Conservation (phyloP, 2,113 vertebrate species). For the Australoheros scitulus region DNA sequence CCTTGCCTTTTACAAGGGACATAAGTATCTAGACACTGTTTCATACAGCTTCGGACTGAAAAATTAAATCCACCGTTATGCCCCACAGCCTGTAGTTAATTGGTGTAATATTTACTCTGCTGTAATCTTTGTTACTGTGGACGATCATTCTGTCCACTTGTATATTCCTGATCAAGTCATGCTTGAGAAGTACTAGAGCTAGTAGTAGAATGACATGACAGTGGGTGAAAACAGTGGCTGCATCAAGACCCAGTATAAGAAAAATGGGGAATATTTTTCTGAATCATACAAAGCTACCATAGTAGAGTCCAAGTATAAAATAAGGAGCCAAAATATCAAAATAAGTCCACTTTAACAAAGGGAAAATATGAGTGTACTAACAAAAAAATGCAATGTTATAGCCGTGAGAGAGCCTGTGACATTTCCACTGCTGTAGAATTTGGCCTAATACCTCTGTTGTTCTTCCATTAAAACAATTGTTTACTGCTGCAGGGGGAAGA, state of each 20-base stretch:
- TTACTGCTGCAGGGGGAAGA: not conserved
- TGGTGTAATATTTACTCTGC: not conserved
- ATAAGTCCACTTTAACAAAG: not conserved
- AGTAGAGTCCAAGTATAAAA: not conserved
- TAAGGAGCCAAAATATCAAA: not conserved
- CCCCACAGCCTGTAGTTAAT: not conserved
- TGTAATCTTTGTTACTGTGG: not conserved
- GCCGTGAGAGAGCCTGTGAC: constrained; percentile 8
- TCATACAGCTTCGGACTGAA: not conserved
- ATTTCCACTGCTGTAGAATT: not conserved
- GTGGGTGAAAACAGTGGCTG: not conserved
- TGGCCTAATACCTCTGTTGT: not conserved
- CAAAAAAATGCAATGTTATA: constrained; percentile 19
- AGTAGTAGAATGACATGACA: not conserved
- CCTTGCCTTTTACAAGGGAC: not conserved
- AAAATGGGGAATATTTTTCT: not conserved
- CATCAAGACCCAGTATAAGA: not conserved
- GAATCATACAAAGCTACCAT: not conserved
- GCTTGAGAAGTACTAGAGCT: not conserved
- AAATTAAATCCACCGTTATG: not conserved
- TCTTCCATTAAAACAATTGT: constrained; percentile 6
- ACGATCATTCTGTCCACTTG: not conserved
- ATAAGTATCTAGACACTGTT: not conserved
- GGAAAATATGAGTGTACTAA: not conserved
- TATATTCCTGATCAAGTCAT: not conserved